Evolutionary conservation across 92 coral and sea anemone genomes (phyloP).

Genomic region (Phenganax subtilis): DNA sequence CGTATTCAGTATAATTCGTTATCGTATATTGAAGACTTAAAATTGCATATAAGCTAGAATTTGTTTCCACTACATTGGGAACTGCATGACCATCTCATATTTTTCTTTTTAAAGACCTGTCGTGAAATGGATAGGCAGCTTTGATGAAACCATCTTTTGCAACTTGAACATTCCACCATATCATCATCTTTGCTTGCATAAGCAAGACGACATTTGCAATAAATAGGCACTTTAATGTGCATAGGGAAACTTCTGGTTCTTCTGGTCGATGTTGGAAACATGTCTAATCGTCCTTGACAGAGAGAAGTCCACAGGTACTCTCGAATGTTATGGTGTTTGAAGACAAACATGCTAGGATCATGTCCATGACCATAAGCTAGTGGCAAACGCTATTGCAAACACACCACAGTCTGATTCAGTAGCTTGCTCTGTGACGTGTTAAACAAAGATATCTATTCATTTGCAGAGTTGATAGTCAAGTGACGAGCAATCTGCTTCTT

Average conservation of each 20-base stretch:
- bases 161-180: constrained; percentile 14
- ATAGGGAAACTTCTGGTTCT: not conserved
- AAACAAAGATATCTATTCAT: constrained; percentile 21
- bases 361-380: constrained; percentile 16
- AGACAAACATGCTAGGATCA: constrained; percentile 7
- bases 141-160: constrained; percentile 2
- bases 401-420: constrained; percentile 42
- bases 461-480: not conserved
- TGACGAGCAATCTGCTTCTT: constrained; percentile 33
- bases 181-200: not conserved
- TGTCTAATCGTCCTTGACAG: not conserved
- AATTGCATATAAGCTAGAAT: not conserved
- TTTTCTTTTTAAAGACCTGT: not conserved
- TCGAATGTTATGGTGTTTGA: not conserved
- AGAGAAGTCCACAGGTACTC: not conserved
- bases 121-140: not conserved
- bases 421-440: constrained; percentile 26
- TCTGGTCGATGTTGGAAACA: constrained; percentile 1
- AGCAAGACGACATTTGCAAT: constrained; percentile 9
- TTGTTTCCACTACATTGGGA: constrained; percentile 18
- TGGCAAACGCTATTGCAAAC: constrained; percentile 36
- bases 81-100: constrained; percentile 5
- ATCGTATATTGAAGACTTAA: no score
- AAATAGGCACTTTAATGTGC: not conserved
- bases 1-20: no score